A percentile compares a stretch with the other conserved stretches of the same genome.
phyloP scores from a whole-genome alignment of 2,113 vertebrate genomes.

The Spermophilus dauricus region DNA sequence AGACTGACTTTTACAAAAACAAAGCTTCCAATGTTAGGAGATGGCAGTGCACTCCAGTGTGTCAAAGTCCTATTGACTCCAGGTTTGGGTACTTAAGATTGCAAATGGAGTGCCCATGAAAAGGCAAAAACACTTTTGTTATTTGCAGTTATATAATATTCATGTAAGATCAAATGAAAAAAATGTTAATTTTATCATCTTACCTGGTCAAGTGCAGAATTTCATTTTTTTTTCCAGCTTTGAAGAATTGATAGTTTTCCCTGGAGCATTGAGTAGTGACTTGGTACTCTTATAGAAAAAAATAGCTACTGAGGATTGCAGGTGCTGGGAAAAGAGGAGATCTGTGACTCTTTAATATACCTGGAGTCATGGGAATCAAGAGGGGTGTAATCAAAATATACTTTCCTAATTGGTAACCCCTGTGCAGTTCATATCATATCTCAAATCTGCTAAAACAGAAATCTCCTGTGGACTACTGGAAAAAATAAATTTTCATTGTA shows the following conservation, averaged over 20 bases:
- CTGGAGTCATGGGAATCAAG: neutral
- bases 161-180: neutral
- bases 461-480: neutral
- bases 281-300: neutral
- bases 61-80: neutral
- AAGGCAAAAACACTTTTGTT: neutral
- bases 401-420: neutral
- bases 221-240: constrained; percentile 11
- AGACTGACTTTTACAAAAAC: constrained; percentile 71
- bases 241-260: neutral
- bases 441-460: neutral
- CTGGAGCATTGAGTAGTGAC: neutral
- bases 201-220: neutral
- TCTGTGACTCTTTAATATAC: neutral
- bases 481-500: constrained; percentile 13
- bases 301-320: neutral
- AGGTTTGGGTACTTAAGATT: neutral
- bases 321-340: neutral
- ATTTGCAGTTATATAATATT: constrained; percentile 25
- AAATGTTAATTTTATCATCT: neutral
- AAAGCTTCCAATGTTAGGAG: constrained; percentile 33
- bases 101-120: neutral
- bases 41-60: neutral
- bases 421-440: neutral
- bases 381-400: neutral